Evolutionary conservation across 1,140 invertebrate genomes (phyloP), one percentile per base, ranked within the genome.

Genomic region (Drosophila kanapiae): DNA sequence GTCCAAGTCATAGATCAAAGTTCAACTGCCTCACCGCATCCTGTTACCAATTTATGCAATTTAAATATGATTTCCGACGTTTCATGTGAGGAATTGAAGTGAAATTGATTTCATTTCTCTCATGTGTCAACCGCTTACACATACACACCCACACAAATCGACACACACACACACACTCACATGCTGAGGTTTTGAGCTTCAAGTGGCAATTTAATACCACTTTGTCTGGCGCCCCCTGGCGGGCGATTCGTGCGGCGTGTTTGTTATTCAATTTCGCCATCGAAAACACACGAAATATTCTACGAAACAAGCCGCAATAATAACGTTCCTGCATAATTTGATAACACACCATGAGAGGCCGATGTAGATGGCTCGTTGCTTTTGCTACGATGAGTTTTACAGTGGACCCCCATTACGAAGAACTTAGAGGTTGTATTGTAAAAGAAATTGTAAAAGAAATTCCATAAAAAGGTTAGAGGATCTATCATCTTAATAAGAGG

Each of bases 241-340:
- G 49, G 54, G 33, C 48, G 47, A 29, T 45, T 35, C 42, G 68
- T 48, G 71, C 49, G 51, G 38, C 75, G 62, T 78, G 71, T 87
- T 88, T 87, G 76, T 80, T 88, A 83, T 83, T 88, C 68, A 77
- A 83, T 87, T 88, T 70, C 80, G 65, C 40, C 84, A 87, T 82
- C 80, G 67, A 79, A 83, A 77, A 88, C 68, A 80, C 75, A 82
- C 74, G 76, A 79, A 70, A 83, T 77, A 48, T 65, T 58, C 60
- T 58, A 49, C 70, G 78, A 79, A 76, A 87, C 83, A 80, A 80
- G 83, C 80, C 75, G 65, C 83, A 86, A 86, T 82, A 86, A 87
- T 86, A 86, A 87, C 80, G 76, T 82, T 86, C 67, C 47, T 77
- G 84, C 60, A 86, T 88, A 83, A 86, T 86, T 86, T 86, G 76